Evolutionary conservation across 2,797 vertebrate genomes (phyloP), one percentile per base, ranked within the genome.

Genomic region (Centropyge bicolor): DNA sequence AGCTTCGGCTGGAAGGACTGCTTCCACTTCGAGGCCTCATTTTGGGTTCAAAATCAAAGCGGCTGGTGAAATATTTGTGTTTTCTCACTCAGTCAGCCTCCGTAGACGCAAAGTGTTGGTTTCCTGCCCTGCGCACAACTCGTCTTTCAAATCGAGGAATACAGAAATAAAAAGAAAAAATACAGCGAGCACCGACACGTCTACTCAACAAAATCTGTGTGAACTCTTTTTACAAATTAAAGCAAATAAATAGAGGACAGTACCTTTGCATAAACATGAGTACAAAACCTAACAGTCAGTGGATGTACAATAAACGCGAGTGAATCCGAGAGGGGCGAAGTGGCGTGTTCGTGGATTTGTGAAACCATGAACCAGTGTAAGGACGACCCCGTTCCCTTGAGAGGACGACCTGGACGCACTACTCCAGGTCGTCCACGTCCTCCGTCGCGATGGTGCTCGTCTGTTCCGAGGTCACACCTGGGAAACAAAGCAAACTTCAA

Each of bases 391-490:
- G 36, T 24, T 10, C 64, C 57, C 70, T 70, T 27, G 8, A 35
- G 46, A 74, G 1, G 17, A 62, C 41, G n/a, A 61, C 35, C 68
- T 24, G 45, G 0, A 1, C 1, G 11, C 22, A 3, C 88, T 92
- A 96, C 84, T 95, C 94, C 85, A 95, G 87, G 1, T 95, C 93
- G 2, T 93, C 91, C 68, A 77, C 72, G 14, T 95, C 95, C 87
- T 95, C 95, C 45, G 84, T 93, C n/a, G 73, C 91, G 5, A 92
- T 17, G 84, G 94, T 93, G 94, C 93, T 95, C 22, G 92, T 94
- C 73, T 94, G 93, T 78, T 96, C 95, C 4, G 95, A 95, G 9
- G 93, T 95, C 88, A 96, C 86, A 46, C 95, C 95, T 96, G 81
- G 8, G 86, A 63, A 49, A 63, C 5, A 62, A 36, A 40, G n/a